phyloP scores from a whole-genome alignment of 2,113 vertebrate species.

The Rhadina sibilatrix region DNA sequence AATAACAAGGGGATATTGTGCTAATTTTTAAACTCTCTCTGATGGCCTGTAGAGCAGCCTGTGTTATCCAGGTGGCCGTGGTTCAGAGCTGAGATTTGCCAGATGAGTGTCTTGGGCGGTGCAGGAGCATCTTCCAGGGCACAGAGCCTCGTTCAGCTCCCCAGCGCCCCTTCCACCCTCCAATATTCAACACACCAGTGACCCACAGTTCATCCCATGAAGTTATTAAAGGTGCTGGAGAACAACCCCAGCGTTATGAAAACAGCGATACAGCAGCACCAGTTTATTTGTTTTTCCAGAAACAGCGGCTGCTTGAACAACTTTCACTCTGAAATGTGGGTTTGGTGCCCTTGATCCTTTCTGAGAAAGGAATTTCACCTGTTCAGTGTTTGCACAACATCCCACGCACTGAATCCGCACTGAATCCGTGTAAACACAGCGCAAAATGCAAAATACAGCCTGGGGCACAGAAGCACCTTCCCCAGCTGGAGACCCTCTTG shows the following conservation, averaged over 20 bases:
- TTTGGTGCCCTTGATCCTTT: neutral
- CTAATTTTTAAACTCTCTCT: neutral
- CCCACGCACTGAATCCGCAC: accelerated
- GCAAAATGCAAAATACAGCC: neutral
- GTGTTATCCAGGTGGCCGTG: neutral
- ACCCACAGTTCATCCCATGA: neutral
- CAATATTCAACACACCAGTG: accelerated
- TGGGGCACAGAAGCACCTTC: neutral
- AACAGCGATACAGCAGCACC: accelerated
- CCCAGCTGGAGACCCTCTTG: neutral
- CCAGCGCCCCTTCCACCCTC: neutral
- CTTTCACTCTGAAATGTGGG: neutral
- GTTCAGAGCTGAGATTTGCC: neutral
- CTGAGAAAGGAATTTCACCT: neutral
- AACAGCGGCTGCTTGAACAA: neutral
- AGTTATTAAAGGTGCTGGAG: neutral
- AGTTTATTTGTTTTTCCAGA: neutral
- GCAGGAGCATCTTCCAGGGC: neutral
- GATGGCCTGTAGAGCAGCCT: neutral
- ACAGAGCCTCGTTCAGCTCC: neutral
- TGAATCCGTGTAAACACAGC: neutral
- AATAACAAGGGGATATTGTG: neutral
- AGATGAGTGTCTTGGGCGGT: accelerated
- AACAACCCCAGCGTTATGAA: neutral
- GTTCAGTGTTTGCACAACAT: neutral